Evolutionary conservation across 2,888 invertebrate genomes (phyloP), one percentile per base, ranked within the genome.

Genomic region (Drosophila neutralis): DNA sequence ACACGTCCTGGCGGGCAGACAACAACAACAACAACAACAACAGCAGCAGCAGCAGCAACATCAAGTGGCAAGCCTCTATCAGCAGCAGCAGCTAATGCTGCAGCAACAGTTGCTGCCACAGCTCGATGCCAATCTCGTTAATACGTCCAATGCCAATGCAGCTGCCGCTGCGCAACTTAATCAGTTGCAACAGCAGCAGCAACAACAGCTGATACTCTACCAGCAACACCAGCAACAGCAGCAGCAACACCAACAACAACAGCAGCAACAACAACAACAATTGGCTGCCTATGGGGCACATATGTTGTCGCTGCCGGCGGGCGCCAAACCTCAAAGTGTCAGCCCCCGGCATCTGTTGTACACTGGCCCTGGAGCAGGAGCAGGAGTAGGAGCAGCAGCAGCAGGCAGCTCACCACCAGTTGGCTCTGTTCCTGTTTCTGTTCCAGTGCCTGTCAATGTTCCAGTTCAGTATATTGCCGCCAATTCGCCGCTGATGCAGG

Each of bases 91-190:
- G 40, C 69, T 70, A 49, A 75, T 68, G 33, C 78, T 73, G 40
- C 80, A 81, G 56, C 86, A 81, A 59, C 86, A 82, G 72, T 76
- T 92, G 78, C 83, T 91, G 70, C 84, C 90, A 52, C 90, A 91
- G 73, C 83, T 88, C 77, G 81, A 85, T 79, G 83, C 85, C 77
- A 84, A 76, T 65, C 79, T 89, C 59, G 85, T 91, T 75, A 91
- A 90, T 90, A 88, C 91, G 92, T 91, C 91, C 91, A 91, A 91
- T 79, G 90, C 91, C 84, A 91, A 91, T 74, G 90, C 91, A 73
- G 83, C 87, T 42, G 90, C 90, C 11, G 87, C 90, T 36, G 90
- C 84, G 8, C 90, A 90, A 75, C 89, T 92, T 11, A 87, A 84
- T 48, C 80, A 90, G 64, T 76, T 91, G 74, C 91, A 91, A 66